Base-by-base conservation (phyloP, 2,888 invertebrate species). In the Plagiodera versicolora region DNA sequence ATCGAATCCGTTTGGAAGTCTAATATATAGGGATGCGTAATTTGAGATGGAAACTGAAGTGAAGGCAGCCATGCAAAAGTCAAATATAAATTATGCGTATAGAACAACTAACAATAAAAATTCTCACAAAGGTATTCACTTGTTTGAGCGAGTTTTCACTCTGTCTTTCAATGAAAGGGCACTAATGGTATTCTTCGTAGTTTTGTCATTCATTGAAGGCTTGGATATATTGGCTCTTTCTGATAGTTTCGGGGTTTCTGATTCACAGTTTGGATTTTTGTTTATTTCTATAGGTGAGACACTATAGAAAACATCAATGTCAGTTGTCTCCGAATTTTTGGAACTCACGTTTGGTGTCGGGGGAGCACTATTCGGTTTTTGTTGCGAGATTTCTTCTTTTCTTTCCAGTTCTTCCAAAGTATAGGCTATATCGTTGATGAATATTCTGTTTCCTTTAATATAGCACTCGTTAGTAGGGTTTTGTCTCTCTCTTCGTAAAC, bases 321-420 rank as follows among this genome's bases (percentile, higher is more conserved):
- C 49, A 11, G 24, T 49, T n/a, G 24, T 24, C 28, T 49, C 49
- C 24, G 24, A 24, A n/a, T 24, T 49, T 24, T 24, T 10, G 11
- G 10, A 49, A 24, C 49, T 49, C 24, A 49, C 24, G 11, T n/a
- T 49, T 1, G 20, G 54, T 28, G 54, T 54, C 17, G 20, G 45
- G 14, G 54, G 45, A 14, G 45, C 54, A 54, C 45, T 54, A 54
- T 28, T 54, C 17, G 46, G 44, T 54, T 45, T 54, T 54, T 20
- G 44, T 24, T 16, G 14, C 19, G 39, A 24, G 19, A 24, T 30
- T 54, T 54, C 54, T 44, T 53, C 53, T 44, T 53, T 19, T 44
- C 20, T 44, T 45, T 54, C 54, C 30, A 54, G 44, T 53, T 53
- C 53, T 19, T 44, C n/a, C n/a, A 44, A 6, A 6, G 53, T 20